These are phyloP conservation scores for Tenebrio molitor DNA, from an alignment of 1,140 invertebrate species.

Conservation along the genomic window DNA sequence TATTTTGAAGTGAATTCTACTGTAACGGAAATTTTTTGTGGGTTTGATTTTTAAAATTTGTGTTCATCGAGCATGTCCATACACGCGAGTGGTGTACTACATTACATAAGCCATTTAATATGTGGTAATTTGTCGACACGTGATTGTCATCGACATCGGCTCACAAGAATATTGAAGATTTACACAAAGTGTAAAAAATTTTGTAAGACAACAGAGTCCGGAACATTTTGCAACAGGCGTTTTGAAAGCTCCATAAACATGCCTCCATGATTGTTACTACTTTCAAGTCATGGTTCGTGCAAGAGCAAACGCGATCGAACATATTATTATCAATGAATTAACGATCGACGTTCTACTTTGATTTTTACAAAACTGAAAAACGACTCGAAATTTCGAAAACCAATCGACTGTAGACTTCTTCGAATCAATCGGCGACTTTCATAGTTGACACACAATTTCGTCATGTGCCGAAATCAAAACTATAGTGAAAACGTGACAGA, in stretches of 20 bases:
- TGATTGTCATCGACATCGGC: constrained; percentile 13
- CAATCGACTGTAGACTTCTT: too few relatives aligned
- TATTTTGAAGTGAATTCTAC: constrained; percentile 48
- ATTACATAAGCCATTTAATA: constrained; percentile 34
- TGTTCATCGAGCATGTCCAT: constrained; percentile 43
- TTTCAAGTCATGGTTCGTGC: constrained; percentile 17
- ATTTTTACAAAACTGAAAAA: neutral
- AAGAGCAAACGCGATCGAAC: constrained; percentile 1
- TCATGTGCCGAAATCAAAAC: constrained; percentile 37
- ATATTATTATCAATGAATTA: constrained; percentile 21
- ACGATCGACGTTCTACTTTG: neutral
- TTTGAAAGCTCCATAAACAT: constrained; percentile 17
- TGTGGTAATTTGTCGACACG: constrained; percentile 9
- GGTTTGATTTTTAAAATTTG: constrained; percentile 40
- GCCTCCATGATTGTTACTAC: constrained; percentile 2
- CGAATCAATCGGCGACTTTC: neutral
- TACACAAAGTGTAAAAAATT: constrained; percentile 7
- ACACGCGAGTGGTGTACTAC: constrained; percentile 13
- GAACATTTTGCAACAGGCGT: constrained; percentile 4
- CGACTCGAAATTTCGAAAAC: too few relatives aligned
- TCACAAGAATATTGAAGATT: neutral
- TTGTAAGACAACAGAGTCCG: neutral
- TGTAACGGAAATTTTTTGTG: constrained; percentile 50
- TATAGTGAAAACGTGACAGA: constrained; percentile 43
- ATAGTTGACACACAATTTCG: constrained; percentile 22